phyloP scores from a whole-genome alignment of 2,888 invertebrate species.

The Catonia carolina region DNA sequence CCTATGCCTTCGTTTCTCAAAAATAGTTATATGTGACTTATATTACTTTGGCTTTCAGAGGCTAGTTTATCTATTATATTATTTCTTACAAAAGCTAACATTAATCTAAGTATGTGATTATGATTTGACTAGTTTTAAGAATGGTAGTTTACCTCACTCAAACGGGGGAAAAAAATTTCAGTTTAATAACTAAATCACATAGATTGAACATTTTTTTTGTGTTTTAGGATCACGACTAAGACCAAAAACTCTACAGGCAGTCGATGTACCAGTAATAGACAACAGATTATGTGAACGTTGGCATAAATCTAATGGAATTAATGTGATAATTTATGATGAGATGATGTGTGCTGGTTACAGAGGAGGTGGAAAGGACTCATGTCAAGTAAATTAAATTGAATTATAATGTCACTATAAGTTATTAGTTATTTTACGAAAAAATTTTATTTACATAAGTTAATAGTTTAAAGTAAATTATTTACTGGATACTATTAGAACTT shows the following conservation, averaged over 20 bases:
- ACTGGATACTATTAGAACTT: neutral
- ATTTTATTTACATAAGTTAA: neutral
- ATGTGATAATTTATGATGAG: slow-evolving; percentile 87
- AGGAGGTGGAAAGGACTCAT: slow-evolving; percentile 75
- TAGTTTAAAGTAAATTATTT: neutral
- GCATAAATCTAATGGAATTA: slow-evolving; percentile 69
- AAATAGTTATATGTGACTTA: no score
- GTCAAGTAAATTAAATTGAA: slow-evolving; percentile 58
- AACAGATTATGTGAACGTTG: slow-evolving; percentile 67
- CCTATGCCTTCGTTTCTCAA: no score
- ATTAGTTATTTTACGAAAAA: neutral
- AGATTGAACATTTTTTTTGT: no score
- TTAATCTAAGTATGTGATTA: no score
- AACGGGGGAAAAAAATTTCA: no score
- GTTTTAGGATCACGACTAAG: slow-evolving; percentile 73
- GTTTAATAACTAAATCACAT: no score
- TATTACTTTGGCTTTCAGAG: no score
- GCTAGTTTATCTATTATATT: no score
- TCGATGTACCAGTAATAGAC: slow-evolving; percentile 89
- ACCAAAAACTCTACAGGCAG: slow-evolving; percentile 84
- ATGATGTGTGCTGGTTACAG: slow-evolving; percentile 93
- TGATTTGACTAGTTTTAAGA: no score
- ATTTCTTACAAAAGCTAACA: no score
- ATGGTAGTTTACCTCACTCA: no score
- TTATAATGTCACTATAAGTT: neutral